These are phyloP conservation scores for Tridacna crocea DNA, from an alignment of 2,888 invertebrate species.

Conservation along the genomic window DNA sequence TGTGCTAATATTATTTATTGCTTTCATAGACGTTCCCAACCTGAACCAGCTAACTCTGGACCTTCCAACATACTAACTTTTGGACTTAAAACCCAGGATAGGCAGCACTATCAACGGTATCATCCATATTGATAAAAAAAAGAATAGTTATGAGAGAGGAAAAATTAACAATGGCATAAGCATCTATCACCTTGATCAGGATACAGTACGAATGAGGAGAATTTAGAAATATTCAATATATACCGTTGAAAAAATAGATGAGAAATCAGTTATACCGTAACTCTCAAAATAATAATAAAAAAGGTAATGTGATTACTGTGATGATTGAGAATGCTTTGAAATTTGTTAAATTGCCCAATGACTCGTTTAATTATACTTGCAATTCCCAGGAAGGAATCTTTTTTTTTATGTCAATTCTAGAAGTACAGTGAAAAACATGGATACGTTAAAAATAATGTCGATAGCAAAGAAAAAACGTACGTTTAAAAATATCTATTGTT, in stretches of 20 bases:
- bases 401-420: slow-evolving; percentile 5
- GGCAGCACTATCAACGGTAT: no score
- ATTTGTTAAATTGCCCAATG: slow-evolving; percentile 7
- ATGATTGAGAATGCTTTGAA: slow-evolving; percentile 15
- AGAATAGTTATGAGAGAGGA: no score
- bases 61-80: no score
- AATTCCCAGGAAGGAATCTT: neutral
- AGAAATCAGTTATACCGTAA: neutral
- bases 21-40: no score
- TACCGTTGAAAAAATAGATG: neutral
- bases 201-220: neutral
- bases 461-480: neutral
- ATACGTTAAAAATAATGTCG: neutral
- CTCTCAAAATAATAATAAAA: slow-evolving; percentile 15
- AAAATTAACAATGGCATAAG: no score
- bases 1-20: no score
- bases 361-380: slow-evolving; percentile 4
- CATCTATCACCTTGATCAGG: neutral
- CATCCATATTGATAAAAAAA: no score
- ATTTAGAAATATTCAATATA: slow-evolving; percentile 7
- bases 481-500: slow-evolving; percentile 11
- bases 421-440: slow-evolving; percentile 8
- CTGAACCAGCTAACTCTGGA: no score
- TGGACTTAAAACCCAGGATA: no score
- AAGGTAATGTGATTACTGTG: neutral